Percentiles rank a stretch among this genome's conserved stretches.
Conservation (phyloP, 2,113 vertebrate species). For the Pachypanchax playfairii region DNA sequence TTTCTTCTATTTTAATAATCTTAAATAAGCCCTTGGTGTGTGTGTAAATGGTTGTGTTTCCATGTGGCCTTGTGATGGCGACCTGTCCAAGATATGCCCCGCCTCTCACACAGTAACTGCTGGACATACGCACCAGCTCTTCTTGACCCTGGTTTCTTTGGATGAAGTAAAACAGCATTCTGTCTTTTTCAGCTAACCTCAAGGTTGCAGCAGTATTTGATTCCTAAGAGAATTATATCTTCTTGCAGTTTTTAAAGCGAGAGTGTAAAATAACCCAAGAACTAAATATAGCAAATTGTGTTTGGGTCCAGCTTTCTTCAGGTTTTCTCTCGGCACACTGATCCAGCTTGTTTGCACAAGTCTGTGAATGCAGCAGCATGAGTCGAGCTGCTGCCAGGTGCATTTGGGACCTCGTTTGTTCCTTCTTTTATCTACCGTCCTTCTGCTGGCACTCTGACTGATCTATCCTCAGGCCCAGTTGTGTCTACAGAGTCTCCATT, state of each 20-base stretch:
- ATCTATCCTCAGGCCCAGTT: slow-evolving; percentile 46
- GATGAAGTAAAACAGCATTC: not conserved
- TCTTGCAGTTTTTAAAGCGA: not conserved
- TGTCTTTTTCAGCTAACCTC: not conserved
- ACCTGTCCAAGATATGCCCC: no score
- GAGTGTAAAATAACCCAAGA: slow-evolving; percentile 10
- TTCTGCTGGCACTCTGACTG: slow-evolving; percentile 36
- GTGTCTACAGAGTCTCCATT: slow-evolving; percentile 59
- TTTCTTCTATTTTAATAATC: no score
- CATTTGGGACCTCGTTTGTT: slow-evolving; percentile 41
- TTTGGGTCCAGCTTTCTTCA: slow-evolving; percentile 9
- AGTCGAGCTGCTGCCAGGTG: slow-evolving; percentile 31
- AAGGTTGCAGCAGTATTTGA: slow-evolving; percentile 1
- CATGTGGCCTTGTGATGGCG: no score
- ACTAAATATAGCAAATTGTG: not conserved
- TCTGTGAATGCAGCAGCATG: no score
- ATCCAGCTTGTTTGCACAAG: not conserved
- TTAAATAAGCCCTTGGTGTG: no score
- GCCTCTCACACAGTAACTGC: no score
- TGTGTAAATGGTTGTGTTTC: no score
- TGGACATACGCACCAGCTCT: no score
- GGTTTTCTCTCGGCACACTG: slow-evolving; percentile 6
- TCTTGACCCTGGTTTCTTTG: not conserved
- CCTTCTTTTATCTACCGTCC: slow-evolving; percentile 54
- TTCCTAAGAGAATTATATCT: not conserved